Base-by-base conservation (phyloP, 2,888 invertebrate species). In the Scaptomyza flava region DNA sequence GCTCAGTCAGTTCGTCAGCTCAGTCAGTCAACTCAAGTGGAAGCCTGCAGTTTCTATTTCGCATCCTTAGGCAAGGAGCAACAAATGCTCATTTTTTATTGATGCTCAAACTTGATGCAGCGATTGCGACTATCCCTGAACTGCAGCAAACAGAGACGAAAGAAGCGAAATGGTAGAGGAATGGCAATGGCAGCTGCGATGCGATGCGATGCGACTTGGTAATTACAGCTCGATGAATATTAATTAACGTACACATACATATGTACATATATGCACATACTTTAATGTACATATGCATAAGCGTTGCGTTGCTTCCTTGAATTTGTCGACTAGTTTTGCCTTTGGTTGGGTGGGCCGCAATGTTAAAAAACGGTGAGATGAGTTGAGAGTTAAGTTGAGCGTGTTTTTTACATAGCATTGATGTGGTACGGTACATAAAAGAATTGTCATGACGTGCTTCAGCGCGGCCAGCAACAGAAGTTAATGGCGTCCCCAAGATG, bases 211-310 rank as follows among this genome's bases (percentile, higher is more conserved):
- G 51, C 36, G 38, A 62, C 68, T 61, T 79, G 79, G 77, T 82
- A 84, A 84, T 81, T 85, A 84, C 81, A 84, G 79, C 81, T 80
- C 80, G 79, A 83, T 85, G 80, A 80, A 87, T 87, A 85, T 82
- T 82, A 81, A 82, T 72, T 75, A 72, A 72, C 52, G 66, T 60
- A 72, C 34, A 52, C 56, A 72, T 27, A 62, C 12, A 56, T 30
- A 48, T n/a, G 43, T 34, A 38, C 9, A 59, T 14, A 59, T 11
- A 20, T 3, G 14, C 33, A 33, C 7, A 11, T 30, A 2, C 33
- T 6, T 33, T 12, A 23, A 46, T 6, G n/a, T 4, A 23, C 2
- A 46, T 9, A 23, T 30, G 11, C 14, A 31, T 14, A 45, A 0
- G 17, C 17, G 1, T 17, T 1, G 23, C 7, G 41, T 0, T 20